phyloP scores from a whole-genome alignment of 2,797 vertebrate genomes.

The Rhynchonycteris naso region DNA sequence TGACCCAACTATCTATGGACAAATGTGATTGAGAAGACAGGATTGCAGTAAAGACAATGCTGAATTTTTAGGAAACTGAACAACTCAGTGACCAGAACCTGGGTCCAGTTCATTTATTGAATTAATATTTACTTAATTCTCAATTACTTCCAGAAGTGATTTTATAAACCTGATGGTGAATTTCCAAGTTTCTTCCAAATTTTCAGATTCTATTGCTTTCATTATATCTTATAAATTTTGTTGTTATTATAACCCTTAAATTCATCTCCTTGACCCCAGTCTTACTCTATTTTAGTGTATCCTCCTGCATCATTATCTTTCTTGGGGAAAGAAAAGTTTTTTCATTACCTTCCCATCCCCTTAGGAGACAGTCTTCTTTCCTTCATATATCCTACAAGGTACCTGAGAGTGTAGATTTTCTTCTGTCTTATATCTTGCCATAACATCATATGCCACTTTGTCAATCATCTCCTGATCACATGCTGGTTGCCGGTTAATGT shows the following conservation, averaged over 20 bases:
- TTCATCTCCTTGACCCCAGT: neutral
- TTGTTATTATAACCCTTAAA: neutral
- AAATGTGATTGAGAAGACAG: neutral
- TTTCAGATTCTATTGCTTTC: neutral
- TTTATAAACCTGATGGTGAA: neutral
- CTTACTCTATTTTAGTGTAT: neutral
- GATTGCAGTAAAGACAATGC: neutral
- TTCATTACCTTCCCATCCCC: neutral
- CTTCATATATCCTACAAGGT: neutral
- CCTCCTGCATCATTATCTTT: neutral
- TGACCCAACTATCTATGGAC: neutral
- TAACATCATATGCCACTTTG: neutral
- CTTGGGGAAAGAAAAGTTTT: no score
- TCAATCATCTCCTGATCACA: neutral
- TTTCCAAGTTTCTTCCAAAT: neutral
- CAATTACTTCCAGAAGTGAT: neutral
- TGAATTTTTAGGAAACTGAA: constrained; percentile 6
- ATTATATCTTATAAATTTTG: neutral
- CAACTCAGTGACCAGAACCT: neutral
- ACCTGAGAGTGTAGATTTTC: neutral
- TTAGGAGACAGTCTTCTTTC: neutral
- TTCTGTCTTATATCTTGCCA: neutral
- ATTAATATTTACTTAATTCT: constrained; percentile 1
- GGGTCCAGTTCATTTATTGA: neutral
- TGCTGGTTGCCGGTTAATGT: neutral